Base-by-base conservation (phyloP, 2,113 vertebrate species). In the Cyanocitta stelleri region DNA sequence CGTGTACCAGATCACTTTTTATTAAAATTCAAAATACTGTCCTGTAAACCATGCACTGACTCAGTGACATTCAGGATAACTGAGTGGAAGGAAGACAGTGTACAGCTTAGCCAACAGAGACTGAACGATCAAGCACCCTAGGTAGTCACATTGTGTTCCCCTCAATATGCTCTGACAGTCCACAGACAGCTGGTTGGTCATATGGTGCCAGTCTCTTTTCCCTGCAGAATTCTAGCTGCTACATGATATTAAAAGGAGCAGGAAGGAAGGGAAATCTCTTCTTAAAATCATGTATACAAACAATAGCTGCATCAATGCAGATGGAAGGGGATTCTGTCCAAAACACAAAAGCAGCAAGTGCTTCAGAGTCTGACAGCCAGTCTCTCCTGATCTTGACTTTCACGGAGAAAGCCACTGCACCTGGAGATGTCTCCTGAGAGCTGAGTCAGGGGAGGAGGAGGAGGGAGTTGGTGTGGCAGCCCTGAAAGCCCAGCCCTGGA, bases 121-220 rank as follows among this genome's bases (percentile, higher is more conserved):
- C 55, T 41, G 85, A 90, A 86, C 0, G 18, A 94, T 80, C 46
- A 39, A n/a, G 61, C 83, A 71, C 44, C 61, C 78, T 94, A 96
- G 95, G 90, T 90, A 96, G 90, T 52, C 93, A 83, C 78, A 67
- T 43, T 44, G 79, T 83, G 39, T 74, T 93, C 78, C 67, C 64
- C 67, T 86, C 72, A 93, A 77, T 88, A 96, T 83, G 95, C 66
- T 91, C 90, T 86, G 67, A 83, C 88, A 93, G 85, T 93, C 92
- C 92, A 35, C 90, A 91, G 92, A 96, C 93, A 96, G 92, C 93
- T 91, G 93, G 87, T 59, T 95, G 92, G 78, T 96, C 82, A 90
- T 88, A 95, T 92, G 93, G 95, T 81, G 87, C 85, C 74, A 69
- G 82, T 74, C 56, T 93, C 68, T 93, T 44, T 52, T 93, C 61